These are phyloP conservation scores for Aviceda leuphotes DNA, from an alignment of 2,797 vertebrate species.

Conservation along the genomic window DNA sequence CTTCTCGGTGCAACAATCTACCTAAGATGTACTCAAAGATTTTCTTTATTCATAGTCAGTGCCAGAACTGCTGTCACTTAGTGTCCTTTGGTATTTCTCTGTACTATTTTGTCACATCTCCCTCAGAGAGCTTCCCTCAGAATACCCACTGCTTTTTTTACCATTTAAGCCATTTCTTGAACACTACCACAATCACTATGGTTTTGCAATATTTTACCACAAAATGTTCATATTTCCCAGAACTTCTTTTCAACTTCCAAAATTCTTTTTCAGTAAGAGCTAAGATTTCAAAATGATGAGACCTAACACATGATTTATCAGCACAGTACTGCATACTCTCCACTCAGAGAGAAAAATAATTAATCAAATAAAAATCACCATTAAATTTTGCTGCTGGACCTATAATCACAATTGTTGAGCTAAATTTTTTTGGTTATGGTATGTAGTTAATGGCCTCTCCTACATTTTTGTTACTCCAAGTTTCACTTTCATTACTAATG, in stretches of 20 bases:
- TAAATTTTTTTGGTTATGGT: not conserved
- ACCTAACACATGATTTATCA: not conserved
- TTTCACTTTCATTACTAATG: not conserved
- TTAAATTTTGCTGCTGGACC: not conserved
- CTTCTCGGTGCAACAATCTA: not conserved
- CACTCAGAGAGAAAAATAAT: not conserved
- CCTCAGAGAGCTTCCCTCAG: not conserved
- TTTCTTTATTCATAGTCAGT: not conserved
- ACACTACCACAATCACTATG: not conserved
- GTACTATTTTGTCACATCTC: not conserved
- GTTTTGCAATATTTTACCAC: not conserved
- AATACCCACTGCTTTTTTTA: not conserved
- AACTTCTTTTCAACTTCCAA: not conserved
- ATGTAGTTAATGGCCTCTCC: not conserved
- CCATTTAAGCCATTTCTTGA: not conserved
- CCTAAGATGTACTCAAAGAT: fast-evolving
- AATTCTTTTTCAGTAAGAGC: not conserved
- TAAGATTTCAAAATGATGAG: not conserved
- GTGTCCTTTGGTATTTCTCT: not conserved
- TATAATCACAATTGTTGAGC: not conserved
- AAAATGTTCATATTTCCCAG: not conserved
- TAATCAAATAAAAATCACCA: not conserved
- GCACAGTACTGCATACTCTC: not conserved
- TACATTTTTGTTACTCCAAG: not conserved
- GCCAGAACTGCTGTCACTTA: not conserved